Evolutionary conservation across 2,797 vertebrate genomes (phyloP).

Genomic region (Ataeniobius toweri): DNA sequence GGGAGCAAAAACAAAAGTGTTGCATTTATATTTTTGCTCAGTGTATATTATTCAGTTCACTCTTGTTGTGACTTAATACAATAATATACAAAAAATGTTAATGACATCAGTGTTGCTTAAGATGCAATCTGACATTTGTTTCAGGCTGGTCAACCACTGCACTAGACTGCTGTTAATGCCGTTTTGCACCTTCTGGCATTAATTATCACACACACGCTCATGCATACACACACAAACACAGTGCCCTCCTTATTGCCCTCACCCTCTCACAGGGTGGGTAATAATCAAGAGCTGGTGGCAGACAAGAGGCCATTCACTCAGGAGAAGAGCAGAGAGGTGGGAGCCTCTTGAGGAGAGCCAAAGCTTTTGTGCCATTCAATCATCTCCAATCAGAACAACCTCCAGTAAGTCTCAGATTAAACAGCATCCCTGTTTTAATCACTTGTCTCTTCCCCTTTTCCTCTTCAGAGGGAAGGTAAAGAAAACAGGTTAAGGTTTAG

Average conservation of each 20-base stretch:
- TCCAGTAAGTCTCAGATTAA: neutral
- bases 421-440: neutral
- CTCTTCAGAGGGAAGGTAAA: slow-evolving; percentile 6
- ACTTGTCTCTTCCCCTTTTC: neutral
- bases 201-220: slow-evolving; percentile 29
- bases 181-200: slow-evolving; percentile 40
- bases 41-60: neutral
- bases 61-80: neutral
- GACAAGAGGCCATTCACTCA: slow-evolving; percentile 45
- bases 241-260: slow-evolving; percentile 9
- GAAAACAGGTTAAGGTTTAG: neutral
- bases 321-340: slow-evolving; percentile 50
- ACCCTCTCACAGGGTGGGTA: slow-evolving; percentile 45
- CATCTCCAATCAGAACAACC: slow-evolving; percentile 52
- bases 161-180: neutral
- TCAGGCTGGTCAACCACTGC: neutral
- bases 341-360: slow-evolving; percentile 55
- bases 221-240: neutral
- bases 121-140: neutral
- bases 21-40: too few species aligned
- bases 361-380: slow-evolving; percentile 48
- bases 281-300: slow-evolving; percentile 50
- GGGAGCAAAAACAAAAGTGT: too few species aligned
- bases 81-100: neutral
- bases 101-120: neutral